phyloP scores from a whole-genome alignment of 2,113 vertebrate genomes.

The Oceanodroma tethys region DNA sequence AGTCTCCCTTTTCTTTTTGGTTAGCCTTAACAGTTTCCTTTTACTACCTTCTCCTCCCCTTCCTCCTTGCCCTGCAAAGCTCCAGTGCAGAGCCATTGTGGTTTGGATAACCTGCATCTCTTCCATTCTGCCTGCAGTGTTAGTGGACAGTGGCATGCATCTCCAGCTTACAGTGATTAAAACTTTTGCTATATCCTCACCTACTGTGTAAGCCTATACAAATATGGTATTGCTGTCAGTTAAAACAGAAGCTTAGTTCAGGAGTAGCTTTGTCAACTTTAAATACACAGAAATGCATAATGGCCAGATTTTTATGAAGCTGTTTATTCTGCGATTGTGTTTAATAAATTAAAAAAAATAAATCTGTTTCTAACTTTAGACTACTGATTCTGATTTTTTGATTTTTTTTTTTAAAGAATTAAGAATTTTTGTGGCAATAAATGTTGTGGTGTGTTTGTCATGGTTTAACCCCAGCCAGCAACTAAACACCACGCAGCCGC shows the following conservation, averaged over 20 bases:
- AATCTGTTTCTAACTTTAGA: neutral
- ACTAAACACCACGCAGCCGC: too few species aligned
- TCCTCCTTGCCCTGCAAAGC: neutral
- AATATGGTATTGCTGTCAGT: fast-evolving
- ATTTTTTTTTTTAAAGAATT: neutral
- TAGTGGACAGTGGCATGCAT: neutral
- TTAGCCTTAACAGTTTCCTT: neutral
- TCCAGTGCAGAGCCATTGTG: neutral
- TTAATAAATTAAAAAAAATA: neutral
- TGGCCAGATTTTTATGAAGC: neutral
- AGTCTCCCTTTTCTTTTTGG: neutral
- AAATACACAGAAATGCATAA: neutral
- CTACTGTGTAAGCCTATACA: neutral
- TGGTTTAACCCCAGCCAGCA: too few species aligned
- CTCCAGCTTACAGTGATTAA: neutral
- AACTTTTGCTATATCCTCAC: neutral
- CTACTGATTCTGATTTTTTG: neutral
- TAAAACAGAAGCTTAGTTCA: neutral
- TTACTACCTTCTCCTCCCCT: neutral
- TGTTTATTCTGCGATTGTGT: neutral
- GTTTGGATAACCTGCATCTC: neutral
- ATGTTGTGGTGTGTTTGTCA: too few species aligned
- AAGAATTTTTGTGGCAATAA: neutral
- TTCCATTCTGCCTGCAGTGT: neutral
- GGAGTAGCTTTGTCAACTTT: neutral